Base-by-base conservation (phyloP, 2,113 vertebrate genomes). In the Apodemus sylvaticus region DNA sequence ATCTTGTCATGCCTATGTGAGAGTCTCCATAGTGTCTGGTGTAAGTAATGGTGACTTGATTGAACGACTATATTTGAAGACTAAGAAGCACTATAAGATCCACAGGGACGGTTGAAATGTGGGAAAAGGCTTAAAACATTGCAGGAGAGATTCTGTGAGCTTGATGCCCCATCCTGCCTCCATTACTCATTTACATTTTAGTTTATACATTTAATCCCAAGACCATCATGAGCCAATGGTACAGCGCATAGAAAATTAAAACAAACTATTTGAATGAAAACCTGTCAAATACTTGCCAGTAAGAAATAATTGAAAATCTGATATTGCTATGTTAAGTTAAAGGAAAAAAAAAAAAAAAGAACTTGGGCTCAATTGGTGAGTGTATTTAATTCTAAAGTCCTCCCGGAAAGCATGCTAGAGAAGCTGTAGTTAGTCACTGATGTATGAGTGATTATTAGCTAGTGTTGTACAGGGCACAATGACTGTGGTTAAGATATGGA, bases 381-480 rank as follows among this genome's bases (percentile, higher is more conserved):
- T 6, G 14, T 22, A 5, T 58, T 34, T 90, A 87, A 86, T 62
- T 82, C 66, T 68, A 9, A 64, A 83, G 58, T 77, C 22, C 29
- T 26, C 42, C 68, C n/a, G 71, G 68, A 82, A 29, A 70, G 42
- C 22, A 12, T 31, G 19, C 31, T 13, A 51, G 4, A 66, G 22
- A 48, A 24, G 12, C 1, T 48, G 45, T 48, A 48, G 1, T 39
- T 16, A 62, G 13, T 24, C 29, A 76, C 12, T 53, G 76, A 26
- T 53, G 77, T 45, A n/a, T 13, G 1, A 3, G 12, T 16, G 60
- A 55, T 29, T 39, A 24, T 68, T n/a, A 71, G 24, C 29, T 70
- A 51, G 16, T 20, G 5, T 3, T 60, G 26, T 19, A 6, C 0
- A 1, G 36, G 42, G 36, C 12, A 68, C 16, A 20, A 42, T 1